Evolutionary conservation across 1,140 invertebrate species (phyloP), one percentile per base, ranked within the genome.

Genomic region (Drosophila tristis): DNA sequence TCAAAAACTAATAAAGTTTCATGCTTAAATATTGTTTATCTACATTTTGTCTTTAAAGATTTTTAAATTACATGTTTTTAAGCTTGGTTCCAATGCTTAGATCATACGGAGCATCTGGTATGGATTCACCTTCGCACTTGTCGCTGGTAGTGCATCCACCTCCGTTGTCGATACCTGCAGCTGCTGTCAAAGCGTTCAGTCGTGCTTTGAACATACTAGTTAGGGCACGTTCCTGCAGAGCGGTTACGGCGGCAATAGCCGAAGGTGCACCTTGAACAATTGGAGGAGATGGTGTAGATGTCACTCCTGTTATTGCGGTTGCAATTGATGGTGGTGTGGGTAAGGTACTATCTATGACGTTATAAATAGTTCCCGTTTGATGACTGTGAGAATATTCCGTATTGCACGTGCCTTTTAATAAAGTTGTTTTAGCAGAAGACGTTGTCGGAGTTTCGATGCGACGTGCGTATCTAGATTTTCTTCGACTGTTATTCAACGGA

Each of bases 21-120:
- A 13, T 5, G 8, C 23, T 25, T 26, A 39, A 35, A 20, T 44
- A 23, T 54, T 13, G 9, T 11, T 20, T 48, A 35, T 45, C 6
- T 48, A 48, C 16, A 48, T 48, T 23, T 39, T 9, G 9, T 15
- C 31, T 20, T 39, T 5, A 42, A 56, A 65, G 16, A 63, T 39
- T 57, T 78, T 80, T 0, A 63, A 66, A 74, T 75, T 85, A 91
- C 90, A 86, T 85, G 74, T 87, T 68, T 62, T 90, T 90, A 11
- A 73, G 53, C 35, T 81, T 82, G 42, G 49, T 77, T 58, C 90
- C 77, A 67, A 90, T 87, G 63, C 85, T 92, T 44, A 92, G 62
- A 53, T 92, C 91, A 51, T 81, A 92, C 9, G 91, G 91, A 15
- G 73, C 70, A 54, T 91, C 90, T 11, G 55, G 49, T 4, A 80